Base-by-base conservation (phyloP, 2,888 invertebrate genomes). In the Heteromyza rotundicornis region DNA sequence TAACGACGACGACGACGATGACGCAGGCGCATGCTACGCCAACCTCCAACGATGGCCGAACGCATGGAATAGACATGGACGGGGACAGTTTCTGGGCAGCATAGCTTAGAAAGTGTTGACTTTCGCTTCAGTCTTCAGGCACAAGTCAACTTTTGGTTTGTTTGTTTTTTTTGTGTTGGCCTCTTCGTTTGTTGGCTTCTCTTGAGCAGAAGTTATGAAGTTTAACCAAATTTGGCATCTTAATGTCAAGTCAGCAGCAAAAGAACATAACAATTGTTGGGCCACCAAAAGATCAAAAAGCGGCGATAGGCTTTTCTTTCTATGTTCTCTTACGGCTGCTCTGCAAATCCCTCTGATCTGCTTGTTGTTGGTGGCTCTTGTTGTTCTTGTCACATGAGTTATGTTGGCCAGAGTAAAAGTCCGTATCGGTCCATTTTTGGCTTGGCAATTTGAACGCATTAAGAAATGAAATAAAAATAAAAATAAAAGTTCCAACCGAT, bases 161-260 rank as follows among this genome's bases (percentile, higher is more conserved):
- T 32, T 5, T 32, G 5, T 32, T 12, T 5, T 5, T 32, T 32
- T 32, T n/a, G 40, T n/a, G 40, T 40, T 27, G 8, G 40, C 40
- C n/a, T 7, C 40, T n/a, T 7, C 40, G 14, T n/a, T n/a, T 40
- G 40, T n/a, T 10, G 10, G 27, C 27, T 27, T 5, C 7, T 10
- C 40, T 10, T 3, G 10, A 40, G n/a, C 40, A 40, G 40, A 40
- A 64, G 53, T 67, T 67, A 64, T 65, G 64, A 69, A 63, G 63
- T 60, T 64, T 66, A 64, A 64, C 67, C 66, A 69, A 67, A 67
- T 69, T 66, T 69, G 67, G 69, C 65, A 61, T n/a, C n/a, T n/a
- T 62, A 66, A 59, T 62, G 64, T 66, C 66, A 67, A 67, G 60
- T 67, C 64, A 63, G 63, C 17, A 24, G 53, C 53, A 53, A 35